Conservation (phyloP, 2,888 invertebrate species). For the Rotaria sp. region DNA sequence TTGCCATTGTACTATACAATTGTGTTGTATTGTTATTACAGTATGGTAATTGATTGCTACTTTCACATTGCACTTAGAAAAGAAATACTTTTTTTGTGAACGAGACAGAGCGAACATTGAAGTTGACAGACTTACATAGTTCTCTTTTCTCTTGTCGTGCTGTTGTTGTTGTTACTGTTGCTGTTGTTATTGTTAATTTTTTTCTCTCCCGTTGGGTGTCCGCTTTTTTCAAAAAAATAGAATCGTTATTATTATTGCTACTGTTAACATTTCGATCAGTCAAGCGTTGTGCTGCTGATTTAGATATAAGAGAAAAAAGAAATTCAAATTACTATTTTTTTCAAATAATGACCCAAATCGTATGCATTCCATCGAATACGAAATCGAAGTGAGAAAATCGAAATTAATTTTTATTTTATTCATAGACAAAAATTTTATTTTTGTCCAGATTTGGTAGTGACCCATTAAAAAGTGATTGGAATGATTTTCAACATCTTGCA, state of each 20-base stretch:
- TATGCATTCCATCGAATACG: not conserved
- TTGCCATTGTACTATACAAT: not conserved
- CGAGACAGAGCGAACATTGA: not conserved
- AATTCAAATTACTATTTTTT: not conserved
- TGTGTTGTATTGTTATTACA: not conserved
- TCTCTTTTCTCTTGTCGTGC: not conserved
- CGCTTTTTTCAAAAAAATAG: not conserved
- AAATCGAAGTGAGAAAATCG: not conserved
- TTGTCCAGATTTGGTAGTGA: not conserved
- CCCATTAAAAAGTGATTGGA: slow-evolving; percentile 3
- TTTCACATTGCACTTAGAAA: not conserved
- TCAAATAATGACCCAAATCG: not conserved
- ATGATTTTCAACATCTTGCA: slow-evolving; percentile 22
- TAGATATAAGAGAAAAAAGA: too few relatives aligned
- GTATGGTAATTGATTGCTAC: not conserved
- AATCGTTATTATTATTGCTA: not conserved
- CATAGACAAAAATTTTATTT: not conserved
- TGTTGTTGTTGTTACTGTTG: not conserved
- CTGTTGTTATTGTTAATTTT: slow-evolving; percentile 3
- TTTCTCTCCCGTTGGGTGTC: not conserved
- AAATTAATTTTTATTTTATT: too few relatives aligned
- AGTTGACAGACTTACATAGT: not conserved
- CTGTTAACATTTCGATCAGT: not conserved
- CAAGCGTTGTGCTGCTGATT: not conserved
- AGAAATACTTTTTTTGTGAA: not conserved